Conservation (phyloP, 1,140 invertebrate species). For the Drosophila baimaii region DNA sequence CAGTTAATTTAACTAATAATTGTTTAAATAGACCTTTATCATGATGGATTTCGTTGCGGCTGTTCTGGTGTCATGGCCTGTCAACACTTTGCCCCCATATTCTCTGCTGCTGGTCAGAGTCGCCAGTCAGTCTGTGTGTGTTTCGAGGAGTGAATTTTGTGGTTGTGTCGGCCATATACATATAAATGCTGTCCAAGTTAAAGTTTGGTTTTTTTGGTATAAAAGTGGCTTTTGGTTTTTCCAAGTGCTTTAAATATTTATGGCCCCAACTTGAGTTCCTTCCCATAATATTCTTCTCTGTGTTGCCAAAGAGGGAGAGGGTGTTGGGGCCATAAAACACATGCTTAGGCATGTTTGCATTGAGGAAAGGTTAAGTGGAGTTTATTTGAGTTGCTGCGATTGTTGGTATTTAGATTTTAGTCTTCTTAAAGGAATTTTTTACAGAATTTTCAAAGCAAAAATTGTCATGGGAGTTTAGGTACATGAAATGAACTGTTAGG, state of each 20-base stretch:
- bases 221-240: neutral
- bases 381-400: neutral
- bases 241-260: conserved; percentile 19
- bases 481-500: too few species aligned
- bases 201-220: conserved; percentile 15
- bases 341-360: neutral
- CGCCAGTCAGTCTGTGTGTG: neutral
- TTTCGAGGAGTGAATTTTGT: conserved; percentile 19
- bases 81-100: conserved; percentile 59
- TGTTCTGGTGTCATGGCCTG: conserved; percentile 53
- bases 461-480: neutral
- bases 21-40: conserved; percentile 72
- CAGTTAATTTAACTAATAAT: conserved; percentile 79
- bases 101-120: conserved; percentile 62
- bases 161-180: conserved; percentile 24
- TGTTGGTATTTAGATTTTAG: neutral
- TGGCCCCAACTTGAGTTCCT: neutral
- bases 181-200: conserved; percentile 5
- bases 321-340: neutral
- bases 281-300: neutral
- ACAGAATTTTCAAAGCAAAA: neutral
- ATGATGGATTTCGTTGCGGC: conserved; percentile 45
- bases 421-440: neutral
- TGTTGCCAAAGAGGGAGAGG: too few species aligned
- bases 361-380: neutral